Percentiles rank a stretch among this genome's conserved stretches.
phyloP scores from a whole-genome alignment of 2,113 vertebrate species.

The Acinonyx jubatus region DNA sequence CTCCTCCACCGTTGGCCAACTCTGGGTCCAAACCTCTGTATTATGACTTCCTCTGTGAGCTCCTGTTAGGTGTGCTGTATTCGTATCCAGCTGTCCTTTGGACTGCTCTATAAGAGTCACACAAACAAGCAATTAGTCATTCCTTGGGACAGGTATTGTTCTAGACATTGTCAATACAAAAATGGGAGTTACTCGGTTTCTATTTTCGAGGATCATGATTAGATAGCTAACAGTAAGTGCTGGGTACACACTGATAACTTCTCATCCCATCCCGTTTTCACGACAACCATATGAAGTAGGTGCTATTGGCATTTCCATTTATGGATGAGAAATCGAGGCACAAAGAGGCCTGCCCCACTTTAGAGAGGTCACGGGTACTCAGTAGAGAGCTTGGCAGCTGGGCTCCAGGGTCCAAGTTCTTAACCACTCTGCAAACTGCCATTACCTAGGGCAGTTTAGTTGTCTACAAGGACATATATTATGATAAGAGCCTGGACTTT shows the following conservation, averaged over 20 bases:
- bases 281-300: neutral
- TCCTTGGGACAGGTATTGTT: neutral
- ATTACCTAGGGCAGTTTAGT: neutral
- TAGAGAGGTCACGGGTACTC: neutral
- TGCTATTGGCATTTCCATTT: neutral
- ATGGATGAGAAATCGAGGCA: neutral
- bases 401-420: neutral
- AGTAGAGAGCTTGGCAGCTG: neutral
- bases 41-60: neutral
- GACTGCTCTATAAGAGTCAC: neutral
- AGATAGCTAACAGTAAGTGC: neutral
- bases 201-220: neutral
- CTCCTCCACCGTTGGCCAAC: neutral
- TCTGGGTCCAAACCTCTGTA: neutral
- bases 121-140: neutral
- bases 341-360: neutral
- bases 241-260: neutral
- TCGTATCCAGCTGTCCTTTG: neutral
- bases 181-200: neutral
- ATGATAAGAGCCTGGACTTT: neutral
- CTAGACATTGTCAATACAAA: neutral
- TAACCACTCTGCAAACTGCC: neutral
- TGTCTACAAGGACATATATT: neutral
- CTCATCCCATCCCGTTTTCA: neutral
- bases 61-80: neutral